These are phyloP conservation scores for Rhagoletis pomonella DNA, from an alignment of 1,140 invertebrate genomes.

Conservation along the genomic window DNA sequence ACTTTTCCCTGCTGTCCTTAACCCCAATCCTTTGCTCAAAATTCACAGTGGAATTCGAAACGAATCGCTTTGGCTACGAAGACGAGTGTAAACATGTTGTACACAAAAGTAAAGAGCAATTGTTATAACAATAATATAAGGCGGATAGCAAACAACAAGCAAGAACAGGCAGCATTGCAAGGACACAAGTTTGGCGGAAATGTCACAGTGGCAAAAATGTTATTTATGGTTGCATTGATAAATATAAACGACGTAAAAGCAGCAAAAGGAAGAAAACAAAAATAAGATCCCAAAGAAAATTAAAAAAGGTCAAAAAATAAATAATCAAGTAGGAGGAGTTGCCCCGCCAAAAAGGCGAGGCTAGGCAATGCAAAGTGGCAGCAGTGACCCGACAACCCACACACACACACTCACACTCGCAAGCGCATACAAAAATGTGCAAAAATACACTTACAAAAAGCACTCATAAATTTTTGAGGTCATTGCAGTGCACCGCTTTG, in stretches of 20 bases:
- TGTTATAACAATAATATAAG: not conserved
- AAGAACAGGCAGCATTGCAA: not conserved
- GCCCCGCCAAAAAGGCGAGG: not conserved
- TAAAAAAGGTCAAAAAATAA: not conserved
- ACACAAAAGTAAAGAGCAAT: conserved; percentile 30
- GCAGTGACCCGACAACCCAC: not conserved
- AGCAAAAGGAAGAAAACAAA: not conserved
- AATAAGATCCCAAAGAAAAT: not conserved
- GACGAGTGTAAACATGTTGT: conserved; percentile 35
- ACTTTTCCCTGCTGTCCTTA: not conserved
- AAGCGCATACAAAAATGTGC: not conserved
- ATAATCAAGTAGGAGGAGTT: not conserved
- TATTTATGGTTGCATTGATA: conserved; percentile 29
- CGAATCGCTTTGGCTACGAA: not conserved
- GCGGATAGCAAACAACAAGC: conserved; percentile 3
- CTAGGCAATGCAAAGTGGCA: not conserved
- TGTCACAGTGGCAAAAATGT: conserved; percentile 18
- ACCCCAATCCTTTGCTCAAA: not conserved
- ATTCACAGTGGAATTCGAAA: not conserved
- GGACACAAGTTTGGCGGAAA: conserved; percentile 34
- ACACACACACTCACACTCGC: not conserved
- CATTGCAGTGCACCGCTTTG: not conserved
- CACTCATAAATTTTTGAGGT: conserved; percentile 35
- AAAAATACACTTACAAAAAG: not conserved
- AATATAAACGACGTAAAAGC: not conserved